Base-by-base conservation (phyloP, 2,113 vertebrate species). In the Podilymbus podiceps region DNA sequence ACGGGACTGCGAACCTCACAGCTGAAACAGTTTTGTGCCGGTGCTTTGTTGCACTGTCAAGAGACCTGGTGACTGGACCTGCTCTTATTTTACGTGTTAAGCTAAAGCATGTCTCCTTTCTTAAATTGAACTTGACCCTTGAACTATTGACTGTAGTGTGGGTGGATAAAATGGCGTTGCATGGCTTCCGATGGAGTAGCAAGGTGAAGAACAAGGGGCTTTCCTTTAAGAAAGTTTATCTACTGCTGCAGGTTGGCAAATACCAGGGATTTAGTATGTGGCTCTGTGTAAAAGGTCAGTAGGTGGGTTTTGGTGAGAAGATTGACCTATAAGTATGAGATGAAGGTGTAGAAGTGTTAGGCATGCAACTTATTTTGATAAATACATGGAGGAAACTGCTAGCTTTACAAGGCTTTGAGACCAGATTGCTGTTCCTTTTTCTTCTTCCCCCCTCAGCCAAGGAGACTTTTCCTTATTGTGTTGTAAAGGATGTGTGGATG, bases 1-100 rank as follows among this genome's bases (percentile, higher is more conserved):
- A 33, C 5, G 2, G 1, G 17, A 4, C 27, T n/a, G 52, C 1
- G 1, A 33, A 11, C 20, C 38, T 49, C 4, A 3, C 11, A 9
- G 33, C 49, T 50, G 68, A 8, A 76, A 6, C 16, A 11, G 33
- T 53, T 78, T 42, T 33, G 15, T 63, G 20, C 15, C 62, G 46
- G 8, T 9, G 42, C 59, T 74, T n/a, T 66, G 73, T 46, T 49
- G 38, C 15, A 1, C 46, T 77, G 27, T 50, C 1, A 0, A 31
- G 52, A 52, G 56, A n/a, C 44, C 22, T 25, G 47, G 42, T 71
- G 60, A 3, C 25, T 28, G 64, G 30, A 18, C 44, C 30, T 38
- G 0, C 47, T 72, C 20, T 27, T 40, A 22, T 21, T 47, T 56
- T 52, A 5, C 0, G 1, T 3, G 9, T 40, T 47, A 6, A 76